Conservation (phyloP, 2,888 invertebrate genomes). For the Epirrhoe alternata region DNA sequence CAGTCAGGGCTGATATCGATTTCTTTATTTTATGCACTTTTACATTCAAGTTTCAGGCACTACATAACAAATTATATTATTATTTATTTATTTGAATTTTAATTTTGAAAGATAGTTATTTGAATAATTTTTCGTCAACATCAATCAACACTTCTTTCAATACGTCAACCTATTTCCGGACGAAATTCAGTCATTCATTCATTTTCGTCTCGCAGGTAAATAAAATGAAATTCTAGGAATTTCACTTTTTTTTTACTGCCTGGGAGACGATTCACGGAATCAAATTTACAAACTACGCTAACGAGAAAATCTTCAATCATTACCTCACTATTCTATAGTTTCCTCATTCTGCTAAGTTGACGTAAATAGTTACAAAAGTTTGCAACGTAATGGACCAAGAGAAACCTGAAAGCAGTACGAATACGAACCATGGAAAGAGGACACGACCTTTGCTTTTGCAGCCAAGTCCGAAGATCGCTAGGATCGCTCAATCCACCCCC, state of each 20-base stretch:
- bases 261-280: conserved; percentile 1
- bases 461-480: conserved; percentile 73
- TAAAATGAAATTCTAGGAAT: conserved; percentile 44
- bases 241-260: conserved; percentile 20
- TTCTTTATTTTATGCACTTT: not conserved
- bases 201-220: conserved; percentile 51
- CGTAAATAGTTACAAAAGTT: conserved; percentile 15
- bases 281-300: conserved; percentile 1
- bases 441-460: conserved; percentile 77
- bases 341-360: not conserved
- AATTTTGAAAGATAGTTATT: too few relatives aligned
- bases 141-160: not conserved
- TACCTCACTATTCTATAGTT: conserved; percentile 10
- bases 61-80: too few relatives aligned
- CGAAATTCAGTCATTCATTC: conserved; percentile 24
- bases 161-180: conserved; percentile 8
- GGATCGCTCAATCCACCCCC: conserved; percentile 65
- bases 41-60: too few relatives aligned
- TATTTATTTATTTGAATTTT: too few relatives aligned
- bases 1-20: too few relatives aligned
- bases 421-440: conserved; percentile 75
- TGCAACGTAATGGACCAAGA: conserved; percentile 73
- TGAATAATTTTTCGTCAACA: not conserved
- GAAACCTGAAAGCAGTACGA: conserved; percentile 69
- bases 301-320: not conserved